A percentile compares a stretch with the other conserved stretches of the same genome.
phyloP scores from a whole-genome alignment of 1,140 invertebrate genomes.

The Drosophila rhopaloa region DNA sequence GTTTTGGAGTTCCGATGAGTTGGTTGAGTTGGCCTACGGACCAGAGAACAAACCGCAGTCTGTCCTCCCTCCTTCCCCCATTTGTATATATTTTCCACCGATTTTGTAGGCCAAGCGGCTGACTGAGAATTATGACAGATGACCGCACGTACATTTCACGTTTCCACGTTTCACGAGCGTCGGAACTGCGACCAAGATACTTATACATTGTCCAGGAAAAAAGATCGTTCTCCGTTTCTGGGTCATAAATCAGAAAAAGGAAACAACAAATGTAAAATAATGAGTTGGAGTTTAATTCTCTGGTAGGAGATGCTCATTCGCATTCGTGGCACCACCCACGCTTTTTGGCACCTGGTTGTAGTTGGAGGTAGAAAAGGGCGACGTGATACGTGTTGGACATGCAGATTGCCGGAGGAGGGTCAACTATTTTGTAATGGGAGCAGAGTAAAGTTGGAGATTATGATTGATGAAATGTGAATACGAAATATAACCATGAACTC shows the following conservation, averaged over 20 bases:
- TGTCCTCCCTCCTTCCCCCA: neutral
- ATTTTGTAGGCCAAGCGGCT: conserved; percentile 67
- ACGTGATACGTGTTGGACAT: conserved; percentile 68
- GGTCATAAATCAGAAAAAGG: conserved; percentile 69
- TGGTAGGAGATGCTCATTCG: conserved; percentile 11
- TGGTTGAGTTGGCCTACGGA: neutral
- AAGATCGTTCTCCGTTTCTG: conserved; percentile 63
- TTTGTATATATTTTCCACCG: neutral
- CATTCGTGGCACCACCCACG: conserved; percentile 12
- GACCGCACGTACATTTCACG: conserved; percentile 75
- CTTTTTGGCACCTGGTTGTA: conserved; percentile 30
- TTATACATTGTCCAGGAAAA: conserved; percentile 19
- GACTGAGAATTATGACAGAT: conserved; percentile 75
- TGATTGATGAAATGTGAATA: neutral
- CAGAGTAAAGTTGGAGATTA: neutral
- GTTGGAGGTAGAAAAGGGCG: conserved; percentile 29
- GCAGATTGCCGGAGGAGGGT: conserved; percentile 24
- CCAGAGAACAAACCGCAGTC: conserved; percentile 11
- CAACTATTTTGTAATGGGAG: conserved; percentile 3
- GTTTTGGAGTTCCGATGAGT: conserved; percentile 3
- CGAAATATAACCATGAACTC: too few relatives aligned
- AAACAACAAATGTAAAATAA: conserved; percentile 73
- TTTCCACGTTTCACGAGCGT: conserved; percentile 49
- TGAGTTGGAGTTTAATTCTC: conserved; percentile 62
- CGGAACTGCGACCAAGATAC: conserved; percentile 24